Evolutionary conservation across 1,140 invertebrate genomes (phyloP).

Genomic region (Zaprionus ghesquierei): DNA sequence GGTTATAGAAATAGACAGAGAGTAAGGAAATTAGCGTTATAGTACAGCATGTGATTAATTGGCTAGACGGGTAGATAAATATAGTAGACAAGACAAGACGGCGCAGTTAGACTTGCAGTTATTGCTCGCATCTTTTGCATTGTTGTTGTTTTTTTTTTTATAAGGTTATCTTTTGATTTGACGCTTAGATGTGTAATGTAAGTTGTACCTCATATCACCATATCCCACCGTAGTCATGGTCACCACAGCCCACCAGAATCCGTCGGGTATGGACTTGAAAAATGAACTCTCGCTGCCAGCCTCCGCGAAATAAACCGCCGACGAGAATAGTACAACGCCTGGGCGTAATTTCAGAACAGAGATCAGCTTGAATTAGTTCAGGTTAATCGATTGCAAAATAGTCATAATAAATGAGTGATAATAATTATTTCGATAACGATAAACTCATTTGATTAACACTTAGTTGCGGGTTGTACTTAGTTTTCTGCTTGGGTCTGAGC

Average conservation of each 20-base stretch:
- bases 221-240: conserved; percentile 99
- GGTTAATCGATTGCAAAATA: conserved; percentile 7
- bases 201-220: conserved; percentile 98
- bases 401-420: background rate
- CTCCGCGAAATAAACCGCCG: conserved; percentile 99
- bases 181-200: conserved; percentile 40
- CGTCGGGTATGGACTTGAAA: conserved; percentile 99
- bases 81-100: conserved; percentile 22
- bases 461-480: background rate
- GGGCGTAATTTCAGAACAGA: conserved; percentile 83
- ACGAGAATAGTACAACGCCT: conserved; percentile 99
- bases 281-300: conserved; percentile 97
- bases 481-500: conserved; percentile 47
- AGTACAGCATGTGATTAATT: conserved; percentile 20
- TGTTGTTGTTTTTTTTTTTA: conserved; percentile 12
- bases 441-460: background rate
- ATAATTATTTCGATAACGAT: background rate
- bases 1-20: conserved; percentile 12
- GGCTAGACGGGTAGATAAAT: conserved; percentile 18
- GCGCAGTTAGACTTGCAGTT: conserved; percentile 38
- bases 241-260: conserved; percentile 99
- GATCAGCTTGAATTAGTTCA: conserved; percentile 83
- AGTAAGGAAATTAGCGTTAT: conserved; percentile 31
- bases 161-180: conserved; percentile 6
- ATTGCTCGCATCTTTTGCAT: conserved; percentile 17